phyloP scores from a whole-genome alignment of 1,140 invertebrate genomes.

The Theocolax elegans region DNA sequence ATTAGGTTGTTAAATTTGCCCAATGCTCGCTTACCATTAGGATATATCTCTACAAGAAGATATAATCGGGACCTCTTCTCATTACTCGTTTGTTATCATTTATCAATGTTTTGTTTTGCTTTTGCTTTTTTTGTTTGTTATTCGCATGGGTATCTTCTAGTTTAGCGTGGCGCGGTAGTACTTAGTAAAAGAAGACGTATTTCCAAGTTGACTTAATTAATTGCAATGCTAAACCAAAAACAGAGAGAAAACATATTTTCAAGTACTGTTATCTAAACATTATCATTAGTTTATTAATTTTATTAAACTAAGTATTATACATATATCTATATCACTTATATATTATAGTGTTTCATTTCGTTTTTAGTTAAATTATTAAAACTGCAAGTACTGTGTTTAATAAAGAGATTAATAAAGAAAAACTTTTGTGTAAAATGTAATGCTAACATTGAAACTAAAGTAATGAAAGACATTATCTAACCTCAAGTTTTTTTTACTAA shows the following conservation, averaged over 20 bases:
- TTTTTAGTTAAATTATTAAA: slow-evolving; percentile 26
- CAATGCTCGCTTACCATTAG: slow-evolving; percentile 31
- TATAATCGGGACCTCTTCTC: slow-evolving; percentile 31
- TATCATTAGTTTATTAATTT: slow-evolving; percentile 28
- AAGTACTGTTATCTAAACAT: slow-evolving; percentile 29
- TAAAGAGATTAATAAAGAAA: not conserved
- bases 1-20: slow-evolving; percentile 16
- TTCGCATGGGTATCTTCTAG: slow-evolving; percentile 30
- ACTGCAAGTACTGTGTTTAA: slow-evolving; percentile 15
- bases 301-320: not conserved
- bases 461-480: too few species aligned
- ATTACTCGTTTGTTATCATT: slow-evolving; percentile 25
- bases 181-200: slow-evolving; percentile 36
- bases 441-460: too few species aligned
- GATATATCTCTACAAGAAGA: slow-evolving; percentile 18
- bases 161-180: slow-evolving; percentile 39
- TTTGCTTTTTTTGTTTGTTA: slow-evolving; percentile 7
- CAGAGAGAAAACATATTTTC: slow-evolving; percentile 41
- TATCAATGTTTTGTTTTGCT: slow-evolving; percentile 1
- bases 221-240: slow-evolving; percentile 41
- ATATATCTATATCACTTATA: not conserved
- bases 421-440: slow-evolving; percentile 4
- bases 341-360: slow-evolving; percentile 2
- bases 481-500: not conserved
- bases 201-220: slow-evolving; percentile 42